Evolutionary conservation across 2,113 vertebrate genomes (phyloP), one percentile per base, ranked within the genome.

Genomic region (Elephas maximus): DNA sequence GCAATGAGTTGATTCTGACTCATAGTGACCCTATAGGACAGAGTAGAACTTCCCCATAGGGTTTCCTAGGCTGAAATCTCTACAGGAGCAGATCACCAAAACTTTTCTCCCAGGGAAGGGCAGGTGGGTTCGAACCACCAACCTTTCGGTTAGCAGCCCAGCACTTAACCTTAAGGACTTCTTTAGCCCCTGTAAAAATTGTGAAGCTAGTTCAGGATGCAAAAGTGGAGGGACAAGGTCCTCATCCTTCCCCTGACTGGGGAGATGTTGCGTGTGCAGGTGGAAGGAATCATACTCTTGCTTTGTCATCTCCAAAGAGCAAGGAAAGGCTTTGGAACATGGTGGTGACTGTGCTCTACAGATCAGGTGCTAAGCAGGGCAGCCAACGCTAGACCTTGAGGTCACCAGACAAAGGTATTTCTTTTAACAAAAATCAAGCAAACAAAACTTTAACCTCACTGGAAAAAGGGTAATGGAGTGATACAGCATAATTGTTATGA

Each of bases 361-460:
- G 30, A 84, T 60, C 63, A 74, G 41, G 60, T 74, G 17, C 37
- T 79, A 33, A 88, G 67, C 63, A 67, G 71, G 73, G 53, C 33
- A 74, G n/a, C 30, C 5, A 44, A 65, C 11, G 3, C 28, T n/a
- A 71, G 62, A 83, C 15, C n/a, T 60, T 24, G 53, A 17, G 67
- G 28, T 84, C 21, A 74, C 60, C 11, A 44, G 2, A 87, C 18
- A 74, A 71, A 90, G 44, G 63, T 10, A 81, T 79, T 93, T 95
- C 62, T 85, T 91, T 80, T 76, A 78, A 8, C 65, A 60, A 85
- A 84, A 84, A n/a, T 62, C 45, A 94, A 88, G 60, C 53, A 94
- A 91, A 57, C 2, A 73, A n/a, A 88, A 94, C 2, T 60, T 77
- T 53, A 67, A 60, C 0, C 1, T 83, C 53, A 63, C 37, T 69